A percentile compares a stretch with the other conserved stretches of the same genome.
Conservation (phyloP, 1,140 invertebrate genomes). For the Harpegnathos saltator region DNA sequence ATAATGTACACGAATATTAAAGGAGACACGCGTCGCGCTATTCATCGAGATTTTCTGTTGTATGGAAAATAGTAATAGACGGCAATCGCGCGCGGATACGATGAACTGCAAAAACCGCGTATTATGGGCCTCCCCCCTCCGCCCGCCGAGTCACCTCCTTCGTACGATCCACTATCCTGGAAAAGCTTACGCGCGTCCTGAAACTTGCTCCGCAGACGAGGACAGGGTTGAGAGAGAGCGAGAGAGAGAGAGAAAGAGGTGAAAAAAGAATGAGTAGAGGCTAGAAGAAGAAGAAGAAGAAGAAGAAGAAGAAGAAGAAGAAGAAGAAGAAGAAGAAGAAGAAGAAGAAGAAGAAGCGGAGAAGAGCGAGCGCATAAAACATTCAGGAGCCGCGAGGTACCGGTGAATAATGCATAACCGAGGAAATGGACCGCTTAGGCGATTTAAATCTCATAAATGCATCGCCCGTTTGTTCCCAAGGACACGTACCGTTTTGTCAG, state of each 20-base stretch:
- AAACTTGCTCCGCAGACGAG: constrained; percentile 14
- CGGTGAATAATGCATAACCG: constrained; percentile 84
- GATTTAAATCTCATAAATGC: constrained; percentile 86
- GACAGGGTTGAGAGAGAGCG: background rate
- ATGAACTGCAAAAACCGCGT: constrained; percentile 45
- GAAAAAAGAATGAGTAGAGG: constrained; percentile 67
- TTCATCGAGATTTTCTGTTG: constrained; percentile 55
- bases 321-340: background rate
- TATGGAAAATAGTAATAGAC: constrained; percentile 66
- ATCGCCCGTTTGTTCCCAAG: constrained; percentile 76
- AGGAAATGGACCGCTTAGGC: constrained; percentile 84
- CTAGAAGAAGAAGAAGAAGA: constrained; percentile 16
- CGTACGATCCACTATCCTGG: background rate
- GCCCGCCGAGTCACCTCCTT: background rate
- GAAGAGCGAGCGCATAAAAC: constrained; percentile 80
- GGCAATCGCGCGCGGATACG: background rate
- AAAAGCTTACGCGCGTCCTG: constrained; percentile 54
- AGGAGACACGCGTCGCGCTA: constrained; percentile 26
- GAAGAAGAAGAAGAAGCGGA: constrained; percentile 40
- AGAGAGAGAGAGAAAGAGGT: constrained; percentile 18
- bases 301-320: constrained; percentile 26
- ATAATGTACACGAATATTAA: constrained; percentile 60
- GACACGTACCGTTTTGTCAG: constrained; percentile 74
- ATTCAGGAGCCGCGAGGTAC: constrained; percentile 78
- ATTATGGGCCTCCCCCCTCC: constrained; percentile 1